Evolutionary conservation across 1,140 invertebrate genomes (phyloP).

Genomic region (Bombyx mandarina): DNA sequence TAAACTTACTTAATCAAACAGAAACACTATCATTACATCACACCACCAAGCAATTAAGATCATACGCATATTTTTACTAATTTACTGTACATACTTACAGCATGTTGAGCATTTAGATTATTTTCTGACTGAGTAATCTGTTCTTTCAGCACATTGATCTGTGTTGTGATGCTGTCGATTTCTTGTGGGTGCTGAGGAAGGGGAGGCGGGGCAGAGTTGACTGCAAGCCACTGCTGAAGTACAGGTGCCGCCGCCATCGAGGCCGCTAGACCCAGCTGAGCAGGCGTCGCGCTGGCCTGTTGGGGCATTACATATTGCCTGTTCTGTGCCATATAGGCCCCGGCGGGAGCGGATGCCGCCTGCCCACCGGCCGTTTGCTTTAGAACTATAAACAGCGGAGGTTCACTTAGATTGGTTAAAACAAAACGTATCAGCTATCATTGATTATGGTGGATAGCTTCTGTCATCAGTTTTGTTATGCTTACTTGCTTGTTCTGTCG

Average conservation of each 20-base stretch:
- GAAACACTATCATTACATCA: no score
- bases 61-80: background rate
- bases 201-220: slow-evolving; percentile 39
- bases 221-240: slow-evolving; percentile 65
- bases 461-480: slow-evolving; percentile 53
- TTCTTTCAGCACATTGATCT: slow-evolving; percentile 88
- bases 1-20: no score
- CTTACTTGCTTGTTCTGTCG: slow-evolving; percentile 89
- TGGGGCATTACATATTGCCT: slow-evolving; percentile 71
- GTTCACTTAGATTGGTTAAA: slow-evolving; percentile 65
- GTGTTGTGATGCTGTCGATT: slow-evolving; percentile 72
- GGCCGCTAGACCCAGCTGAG: slow-evolving; percentile 49
- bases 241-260: slow-evolving; percentile 52
- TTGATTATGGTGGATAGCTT: slow-evolving; percentile 46
- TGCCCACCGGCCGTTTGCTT: slow-evolving; percentile 68
- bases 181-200: slow-evolving; percentile 47
- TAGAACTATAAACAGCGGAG: slow-evolving; percentile 72
- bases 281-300: slow-evolving; percentile 58
- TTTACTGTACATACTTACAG: slow-evolving; percentile 67
- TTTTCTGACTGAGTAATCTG: slow-evolving; percentile 95
- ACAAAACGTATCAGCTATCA: slow-evolving; percentile 46
- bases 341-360: slow-evolving; percentile 57
- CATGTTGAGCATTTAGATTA: slow-evolving; percentile 94
- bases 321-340: slow-evolving; percentile 69
- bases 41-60: no score